phyloP scores from a whole-genome alignment of 2,797 vertebrate genomes.

The Xenentodon cancila region DNA sequence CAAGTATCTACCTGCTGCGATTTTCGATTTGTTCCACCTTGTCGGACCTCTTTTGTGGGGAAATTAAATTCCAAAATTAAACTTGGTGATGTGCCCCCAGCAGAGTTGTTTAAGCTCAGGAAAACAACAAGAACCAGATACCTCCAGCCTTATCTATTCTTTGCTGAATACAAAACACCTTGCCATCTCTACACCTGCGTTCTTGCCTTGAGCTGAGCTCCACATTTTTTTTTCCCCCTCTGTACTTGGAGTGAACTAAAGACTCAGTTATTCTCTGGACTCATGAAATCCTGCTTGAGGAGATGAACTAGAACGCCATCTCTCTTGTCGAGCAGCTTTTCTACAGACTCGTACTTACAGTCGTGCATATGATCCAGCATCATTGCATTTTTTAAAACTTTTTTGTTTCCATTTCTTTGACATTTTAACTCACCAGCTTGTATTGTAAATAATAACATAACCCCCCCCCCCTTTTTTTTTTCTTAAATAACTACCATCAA shows the following conservation, averaged over 20 bases:
- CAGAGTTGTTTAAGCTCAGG: constrained; percentile 49
- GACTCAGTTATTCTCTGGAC: constrained; percentile 37
- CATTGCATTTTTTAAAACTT: not conserved
- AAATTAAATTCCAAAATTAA: constrained; percentile 85
- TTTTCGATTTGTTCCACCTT: constrained; percentile 75
- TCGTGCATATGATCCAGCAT: not conserved
- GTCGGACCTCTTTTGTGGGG: constrained; percentile 78
- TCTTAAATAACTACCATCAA: constrained; percentile 3
- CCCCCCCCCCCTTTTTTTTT: too few relatives aligned
- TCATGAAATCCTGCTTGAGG: constrained; percentile 33
- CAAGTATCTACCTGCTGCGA: constrained; percentile 59
- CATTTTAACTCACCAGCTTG: too few relatives aligned
- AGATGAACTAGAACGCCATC: constrained; percentile 34
- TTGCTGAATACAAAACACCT: constrained; percentile 60
- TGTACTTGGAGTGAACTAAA: constrained; percentile 44
- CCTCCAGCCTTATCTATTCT: constrained; percentile 58
- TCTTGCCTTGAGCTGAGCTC: constrained; percentile 49
- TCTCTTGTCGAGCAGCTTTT: constrained; percentile 22
- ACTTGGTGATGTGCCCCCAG: constrained; percentile 67
- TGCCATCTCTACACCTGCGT: constrained; percentile 59
- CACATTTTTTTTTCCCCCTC: constrained; percentile 37
- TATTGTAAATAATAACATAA: too few relatives aligned
- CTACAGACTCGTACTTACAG: constrained; percentile 18
- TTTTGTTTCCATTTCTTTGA: too few relatives aligned
- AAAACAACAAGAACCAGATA: constrained; percentile 65